phyloP scores from a whole-genome alignment of 1,140 invertebrate species.

The Aplysia californica region DNA sequence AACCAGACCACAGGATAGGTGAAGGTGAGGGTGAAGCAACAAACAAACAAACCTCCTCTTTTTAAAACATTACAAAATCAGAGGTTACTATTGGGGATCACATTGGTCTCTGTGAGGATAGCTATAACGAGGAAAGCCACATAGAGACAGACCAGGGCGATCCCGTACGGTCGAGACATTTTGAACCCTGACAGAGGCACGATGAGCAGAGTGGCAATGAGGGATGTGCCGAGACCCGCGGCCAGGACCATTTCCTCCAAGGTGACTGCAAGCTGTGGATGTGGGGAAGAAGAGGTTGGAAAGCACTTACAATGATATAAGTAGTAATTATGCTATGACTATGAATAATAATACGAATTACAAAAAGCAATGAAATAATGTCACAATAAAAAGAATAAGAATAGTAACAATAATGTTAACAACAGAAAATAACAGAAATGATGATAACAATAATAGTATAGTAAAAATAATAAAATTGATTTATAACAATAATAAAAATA shows the following conservation, averaged over 20 bases:
- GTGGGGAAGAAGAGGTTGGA: neutral
- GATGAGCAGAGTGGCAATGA: conserved; percentile 62
- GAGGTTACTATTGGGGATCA: conserved; percentile 39
- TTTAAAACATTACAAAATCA: conserved; percentile 7
- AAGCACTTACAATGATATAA: neutral
- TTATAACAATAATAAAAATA: too few relatives aligned
- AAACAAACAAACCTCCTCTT: too few relatives aligned
- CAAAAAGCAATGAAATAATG: too few relatives aligned
- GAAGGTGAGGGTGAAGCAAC: too few relatives aligned
- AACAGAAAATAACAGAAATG: too few relatives aligned
- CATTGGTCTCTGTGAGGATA: conserved; percentile 63
- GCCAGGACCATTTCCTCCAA: conserved; percentile 65
- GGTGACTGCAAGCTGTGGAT: conserved; percentile 62
- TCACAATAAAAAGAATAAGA: too few relatives aligned
- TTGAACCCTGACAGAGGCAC: conserved; percentile 63
- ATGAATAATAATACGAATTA: too few relatives aligned
- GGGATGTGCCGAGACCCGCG: conserved; percentile 63
- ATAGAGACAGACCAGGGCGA: conserved; percentile 67
- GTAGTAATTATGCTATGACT: too few relatives aligned
- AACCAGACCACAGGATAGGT: too few relatives aligned
- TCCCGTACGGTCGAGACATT: conserved; percentile 64
- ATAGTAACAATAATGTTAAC: too few relatives aligned
- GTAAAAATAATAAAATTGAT: too few relatives aligned
- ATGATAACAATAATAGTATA: too few relatives aligned
- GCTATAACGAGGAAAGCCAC: conserved; percentile 67